A percentile compares a stretch with the other conserved stretches of the same genome.
Conservation (phyloP, 2,113 vertebrate genomes). For the Elaphurus davidianus region DNA sequence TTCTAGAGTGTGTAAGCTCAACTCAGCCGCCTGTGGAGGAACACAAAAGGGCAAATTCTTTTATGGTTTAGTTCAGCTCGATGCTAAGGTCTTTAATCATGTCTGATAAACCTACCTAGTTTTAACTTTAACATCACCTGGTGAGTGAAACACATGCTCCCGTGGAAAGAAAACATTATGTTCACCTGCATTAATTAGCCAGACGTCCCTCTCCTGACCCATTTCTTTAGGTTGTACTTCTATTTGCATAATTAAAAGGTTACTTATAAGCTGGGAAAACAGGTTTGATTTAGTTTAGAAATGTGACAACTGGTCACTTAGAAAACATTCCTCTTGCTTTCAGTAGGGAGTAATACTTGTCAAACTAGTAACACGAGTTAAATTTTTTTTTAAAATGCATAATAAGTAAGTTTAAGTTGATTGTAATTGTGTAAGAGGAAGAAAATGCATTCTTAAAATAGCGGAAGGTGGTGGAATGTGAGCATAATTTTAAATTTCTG, state of each 20-base stretch:
- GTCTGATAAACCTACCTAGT: not conserved
- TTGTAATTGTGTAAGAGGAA: not conserved
- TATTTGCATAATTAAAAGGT: slow-evolving; percentile 54
- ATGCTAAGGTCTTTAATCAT: not conserved
- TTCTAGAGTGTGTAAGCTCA: slow-evolving; percentile 53
- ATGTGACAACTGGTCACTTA: not conserved
- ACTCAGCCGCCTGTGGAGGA: slow-evolving; percentile 62
- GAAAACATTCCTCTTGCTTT: slow-evolving; percentile 36
- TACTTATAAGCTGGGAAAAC: slow-evolving; percentile 57
- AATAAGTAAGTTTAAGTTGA: not conserved
- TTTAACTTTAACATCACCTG: not conserved
- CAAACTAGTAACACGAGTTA: not conserved
- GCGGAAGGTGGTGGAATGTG: not conserved
- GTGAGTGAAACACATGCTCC: not conserved
- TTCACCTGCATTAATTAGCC: not conserved
- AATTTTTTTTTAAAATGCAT: not conserved
- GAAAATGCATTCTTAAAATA: not conserved
- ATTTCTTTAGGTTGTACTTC: not conserved
- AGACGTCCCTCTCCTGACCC: not conserved
- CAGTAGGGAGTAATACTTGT: not conserved
- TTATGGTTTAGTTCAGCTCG: not conserved
- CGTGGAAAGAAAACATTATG: not conserved
- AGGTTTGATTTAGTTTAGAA: slow-evolving; percentile 23
- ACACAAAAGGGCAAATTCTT: not conserved
- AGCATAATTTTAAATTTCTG: not conserved